Conservation (phyloP, 2,797 vertebrate genomes). For the Natrix natrix region DNA sequence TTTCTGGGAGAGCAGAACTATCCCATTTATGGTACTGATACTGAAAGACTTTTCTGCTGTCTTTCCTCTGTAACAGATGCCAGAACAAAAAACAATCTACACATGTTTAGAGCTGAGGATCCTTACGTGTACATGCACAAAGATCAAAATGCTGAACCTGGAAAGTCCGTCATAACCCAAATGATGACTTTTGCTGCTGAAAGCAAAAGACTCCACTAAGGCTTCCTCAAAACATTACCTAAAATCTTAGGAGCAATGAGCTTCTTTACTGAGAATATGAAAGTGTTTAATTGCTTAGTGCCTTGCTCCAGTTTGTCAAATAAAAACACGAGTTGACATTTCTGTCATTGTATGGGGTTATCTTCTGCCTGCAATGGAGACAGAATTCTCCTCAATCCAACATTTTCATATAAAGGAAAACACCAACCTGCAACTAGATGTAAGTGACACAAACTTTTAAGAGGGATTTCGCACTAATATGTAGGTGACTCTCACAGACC, state of each 20-base stretch:
- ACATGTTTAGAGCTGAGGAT: not conserved
- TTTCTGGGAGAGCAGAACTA: slow-evolving; percentile 74
- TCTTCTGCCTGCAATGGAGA: not conserved
- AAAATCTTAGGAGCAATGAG: not conserved
- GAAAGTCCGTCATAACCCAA: not conserved
- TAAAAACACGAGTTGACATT: not conserved
- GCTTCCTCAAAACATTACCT: not conserved
- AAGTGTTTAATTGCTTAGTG: not conserved
- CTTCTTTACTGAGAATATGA: not conserved
- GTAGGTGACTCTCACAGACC: not conserved
- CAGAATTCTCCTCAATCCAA: not conserved
- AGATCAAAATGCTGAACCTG: not conserved
- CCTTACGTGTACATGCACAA: not conserved
- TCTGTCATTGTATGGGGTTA: not conserved
- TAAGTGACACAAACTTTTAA: not conserved
- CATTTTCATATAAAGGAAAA: not conserved
- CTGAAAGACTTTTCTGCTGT: slow-evolving; percentile 79
- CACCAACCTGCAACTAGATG: not conserved
- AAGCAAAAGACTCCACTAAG: not conserved
- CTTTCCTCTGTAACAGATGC: slow-evolving; percentile 80
- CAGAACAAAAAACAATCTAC: not conserved
- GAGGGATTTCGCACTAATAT: not conserved
- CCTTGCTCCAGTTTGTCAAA: not conserved
- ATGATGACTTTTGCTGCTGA: not conserved
- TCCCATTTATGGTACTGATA: slow-evolving; percentile 87